These are phyloP conservation scores for Neosilurus mollespiculum DNA, from an alignment of 2,797 vertebrate species.

Conservation along the genomic window DNA sequence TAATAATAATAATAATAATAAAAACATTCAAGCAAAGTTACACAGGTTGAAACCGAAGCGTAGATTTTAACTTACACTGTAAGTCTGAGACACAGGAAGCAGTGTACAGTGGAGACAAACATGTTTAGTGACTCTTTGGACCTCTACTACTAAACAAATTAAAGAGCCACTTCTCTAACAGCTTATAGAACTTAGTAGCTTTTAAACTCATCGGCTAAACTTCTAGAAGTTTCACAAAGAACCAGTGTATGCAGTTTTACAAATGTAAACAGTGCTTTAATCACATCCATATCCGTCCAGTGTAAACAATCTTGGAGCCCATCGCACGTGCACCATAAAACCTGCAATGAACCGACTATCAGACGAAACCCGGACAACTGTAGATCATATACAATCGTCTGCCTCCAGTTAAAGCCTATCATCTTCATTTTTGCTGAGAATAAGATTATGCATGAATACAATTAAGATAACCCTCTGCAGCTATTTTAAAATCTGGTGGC, in stretches of 20 bases:
- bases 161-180: neutral
- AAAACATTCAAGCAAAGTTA: neutral
- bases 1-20: neutral
- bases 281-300: neutral
- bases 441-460: too few relatives aligned
- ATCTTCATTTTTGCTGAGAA: too few relatives aligned
- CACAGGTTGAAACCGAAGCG: neutral
- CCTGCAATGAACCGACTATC: neutral
- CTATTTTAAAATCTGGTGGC: too few relatives aligned
- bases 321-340: neutral
- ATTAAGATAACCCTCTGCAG: too few relatives aligned
- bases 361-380: neutral
- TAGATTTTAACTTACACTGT: too few relatives aligned
- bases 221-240: neutral
- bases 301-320: neutral
- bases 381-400: neutral
- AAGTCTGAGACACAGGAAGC: neutral
- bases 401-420: too few relatives aligned
- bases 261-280: slow-evolving; percentile 25
- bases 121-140: neutral
- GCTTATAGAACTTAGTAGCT: slow-evolving; percentile 32
- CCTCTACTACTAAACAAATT: neutral
- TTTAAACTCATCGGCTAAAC: slow-evolving; percentile 2
- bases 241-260: slow-evolving; percentile 6
- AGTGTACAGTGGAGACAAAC: neutral